Evolutionary conservation across 2,888 invertebrate genomes (phyloP).

Genomic region (Trissolcus brochymenae): DNA sequence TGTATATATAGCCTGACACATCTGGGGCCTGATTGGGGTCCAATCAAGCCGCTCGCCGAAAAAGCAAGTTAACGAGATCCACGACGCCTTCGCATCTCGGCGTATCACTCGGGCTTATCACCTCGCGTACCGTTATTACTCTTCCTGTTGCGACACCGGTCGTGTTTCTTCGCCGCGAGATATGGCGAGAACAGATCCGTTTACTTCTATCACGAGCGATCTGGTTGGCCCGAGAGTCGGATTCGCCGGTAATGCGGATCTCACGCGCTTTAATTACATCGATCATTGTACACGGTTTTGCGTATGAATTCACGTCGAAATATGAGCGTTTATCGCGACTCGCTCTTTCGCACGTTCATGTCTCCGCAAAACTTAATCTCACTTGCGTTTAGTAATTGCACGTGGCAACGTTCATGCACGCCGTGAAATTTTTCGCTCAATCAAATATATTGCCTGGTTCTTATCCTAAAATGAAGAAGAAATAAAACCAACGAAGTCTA

Average conservation of each 20-base stretch:
- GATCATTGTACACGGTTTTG: slow-evolving; percentile 33
- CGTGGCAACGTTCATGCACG: slow-evolving; percentile 59
- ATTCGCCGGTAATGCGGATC: slow-evolving; percentile 49
- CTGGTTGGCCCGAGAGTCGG: slow-evolving; percentile 54
- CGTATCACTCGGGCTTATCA: slow-evolving; percentile 59
- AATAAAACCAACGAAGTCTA: too few relatives aligned
- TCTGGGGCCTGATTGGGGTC: slow-evolving; percentile 18
- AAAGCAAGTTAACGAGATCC: slow-evolving; percentile 62
- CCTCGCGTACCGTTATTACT: slow-evolving; percentile 69
- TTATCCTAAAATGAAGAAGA: slow-evolving; percentile 17
- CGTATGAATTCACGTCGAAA: slow-evolving; percentile 15
- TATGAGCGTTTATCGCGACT: slow-evolving; percentile 8
- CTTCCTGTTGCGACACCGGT: slow-evolving; percentile 61
- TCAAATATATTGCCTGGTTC: slow-evolving; percentile 35
- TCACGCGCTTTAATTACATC: slow-evolving; percentile 59
- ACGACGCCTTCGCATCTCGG: slow-evolving; percentile 52
- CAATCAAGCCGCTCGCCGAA: slow-evolving; percentile 48
- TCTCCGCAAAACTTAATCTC: slow-evolving; percentile 50
- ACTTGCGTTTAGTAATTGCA: slow-evolving; percentile 64
- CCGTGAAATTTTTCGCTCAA: slow-evolving; percentile 47
- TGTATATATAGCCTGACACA: too few relatives aligned
- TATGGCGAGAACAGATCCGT: slow-evolving; percentile 50
- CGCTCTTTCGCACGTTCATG: background rate
- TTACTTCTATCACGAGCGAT: slow-evolving; percentile 57
- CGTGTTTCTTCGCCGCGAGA: slow-evolving; percentile 57